phyloP scores from a whole-genome alignment of 1,140 invertebrate genomes.

The Sminthurinus signatus region DNA sequence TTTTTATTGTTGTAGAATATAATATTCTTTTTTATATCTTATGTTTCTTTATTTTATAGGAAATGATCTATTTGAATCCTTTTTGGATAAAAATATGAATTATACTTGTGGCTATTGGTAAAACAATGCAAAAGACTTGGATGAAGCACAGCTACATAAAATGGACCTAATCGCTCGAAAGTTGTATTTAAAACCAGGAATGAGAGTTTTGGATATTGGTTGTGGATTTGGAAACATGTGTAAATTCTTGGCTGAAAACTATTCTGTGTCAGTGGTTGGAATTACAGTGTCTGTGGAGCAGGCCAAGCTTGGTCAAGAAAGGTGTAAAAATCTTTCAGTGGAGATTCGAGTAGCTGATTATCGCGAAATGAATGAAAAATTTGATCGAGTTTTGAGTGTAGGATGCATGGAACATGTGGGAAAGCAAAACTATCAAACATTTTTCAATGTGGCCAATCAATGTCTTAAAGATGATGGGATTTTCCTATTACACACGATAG shows the following conservation, averaged over 20 bases:
- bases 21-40: too few species aligned
- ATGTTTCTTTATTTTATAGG: too few species aligned
- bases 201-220: conserved; percentile 19
- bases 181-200: conserved; percentile 10
- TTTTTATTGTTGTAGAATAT: too few species aligned
- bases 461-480: conserved; percentile 24
- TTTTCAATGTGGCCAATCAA: conserved; percentile 22
- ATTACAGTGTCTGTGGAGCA: conserved; percentile 15
- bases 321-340: conserved; percentile 12
- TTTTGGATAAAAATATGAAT: conserved; percentile 40
- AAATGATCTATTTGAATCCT: too few species aligned
- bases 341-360: conserved; percentile 18
- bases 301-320: neutral
- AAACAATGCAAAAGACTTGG: conserved; percentile 7
- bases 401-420: conserved; percentile 38
- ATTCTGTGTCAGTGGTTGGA: conserved; percentile 9
- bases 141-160: neutral
- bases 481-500: conserved; percentile 31
- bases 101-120: conserved; percentile 21
- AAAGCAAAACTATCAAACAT: conserved; percentile 25
- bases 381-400: conserved; percentile 28
- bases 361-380: conserved; percentile 18
- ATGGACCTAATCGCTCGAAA: conserved; percentile 7
- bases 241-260: conserved; percentile 14
- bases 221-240: conserved; percentile 9